Base-by-base conservation (phyloP, 2,888 invertebrate species). In the Halictus quadricinctus region DNA sequence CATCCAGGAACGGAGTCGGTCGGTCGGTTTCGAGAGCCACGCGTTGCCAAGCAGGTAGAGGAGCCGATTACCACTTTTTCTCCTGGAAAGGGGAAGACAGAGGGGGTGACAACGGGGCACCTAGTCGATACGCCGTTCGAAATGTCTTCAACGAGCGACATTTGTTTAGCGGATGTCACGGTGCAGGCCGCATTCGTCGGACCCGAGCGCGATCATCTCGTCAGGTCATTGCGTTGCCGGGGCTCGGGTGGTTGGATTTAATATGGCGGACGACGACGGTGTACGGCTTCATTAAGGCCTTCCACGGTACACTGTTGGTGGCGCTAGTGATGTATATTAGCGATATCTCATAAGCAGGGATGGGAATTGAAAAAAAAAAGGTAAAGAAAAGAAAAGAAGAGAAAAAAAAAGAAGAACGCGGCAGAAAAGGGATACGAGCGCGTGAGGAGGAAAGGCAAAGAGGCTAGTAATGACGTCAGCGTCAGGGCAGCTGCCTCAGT, bases 391-490 rank as follows among this genome's bases (percentile, higher is more conserved):
- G 75, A 72, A 50, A 76, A 81, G 36, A 36, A 36, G 2, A 36
- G 36, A 36, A 80, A 41, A 72, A 36, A 36, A 36, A 36, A 36
- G 36, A 80, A 25, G 81, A 74, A 36, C 18, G 21, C 36, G 69
- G 21, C 21, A 69, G 69, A 69, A 69, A 69, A 69, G 69, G 81
- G 78, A 80, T 77, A 81, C 76, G 80, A 76, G 79, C 78, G 54
- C 79, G 81, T 76, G 80, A 87, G 81, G 82, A 81, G 79, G 85
- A 85, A 83, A 86, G 87, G 91, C 91, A 91, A 93, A 92, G 93
- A 91, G 89, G 87, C 81, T 83, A 88, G 91, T 94, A 94, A 94
- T 93, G 93, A 94, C 93, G 92, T 92, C 93, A 91, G 89, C 90
- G 90, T 86, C 77, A 87, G 88, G 90, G 91, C 94, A 94, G 94